Base-by-base conservation (phyloP, 2,113 vertebrate species). In the Columba livia region DNA sequence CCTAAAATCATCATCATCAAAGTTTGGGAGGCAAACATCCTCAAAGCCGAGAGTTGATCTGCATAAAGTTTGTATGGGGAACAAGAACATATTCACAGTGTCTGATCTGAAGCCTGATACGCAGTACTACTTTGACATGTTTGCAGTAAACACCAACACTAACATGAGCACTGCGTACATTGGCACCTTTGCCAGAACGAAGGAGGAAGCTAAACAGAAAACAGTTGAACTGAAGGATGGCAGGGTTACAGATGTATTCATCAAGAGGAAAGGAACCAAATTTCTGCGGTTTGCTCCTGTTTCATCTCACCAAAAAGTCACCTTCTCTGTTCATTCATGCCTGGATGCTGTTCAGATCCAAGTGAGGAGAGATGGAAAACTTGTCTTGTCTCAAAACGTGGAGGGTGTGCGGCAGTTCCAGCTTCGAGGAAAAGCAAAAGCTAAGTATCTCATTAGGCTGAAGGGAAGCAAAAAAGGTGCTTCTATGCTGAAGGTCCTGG, bases 111-210 rank as follows among this genome's bases (percentile, higher is more conserved):
- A 99, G 80, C 99, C 99, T 0, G 99, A 99, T 84, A 99, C 98
- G 0, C 99, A 99, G 95, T 99, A 99, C 97, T 99, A 99, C 97
- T 99, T 99, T 44, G 99, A 99, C 48, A 98, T 99, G 65, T 99
- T 99, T 73, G 99, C 99, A 10, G 97, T 99, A 53, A 99, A 99
- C 82, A 96, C 97, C 48, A 97, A 98, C 73, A 99, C 98, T 95
- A 99, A 99, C 96, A 98, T 97, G 94, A 99, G 99, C 96, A 99
- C 99, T 0, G 99, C 99, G 0, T 99, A 99, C 0, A 97, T 99
- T 9, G 99, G 99, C 67, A 99, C 99, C 14, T 99, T 99, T 26
- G 99, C 99, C 92, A 98, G 98, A 97, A 99, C 99, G 13, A 99
- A 99, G 94, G 99, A 99, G 82, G 99, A 99, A 53, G 99, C 99